Evolutionary conservation across 2,797 vertebrate genomes (phyloP), one percentile per base, ranked within the genome.

Genomic region (Ciconia nigra): DNA sequence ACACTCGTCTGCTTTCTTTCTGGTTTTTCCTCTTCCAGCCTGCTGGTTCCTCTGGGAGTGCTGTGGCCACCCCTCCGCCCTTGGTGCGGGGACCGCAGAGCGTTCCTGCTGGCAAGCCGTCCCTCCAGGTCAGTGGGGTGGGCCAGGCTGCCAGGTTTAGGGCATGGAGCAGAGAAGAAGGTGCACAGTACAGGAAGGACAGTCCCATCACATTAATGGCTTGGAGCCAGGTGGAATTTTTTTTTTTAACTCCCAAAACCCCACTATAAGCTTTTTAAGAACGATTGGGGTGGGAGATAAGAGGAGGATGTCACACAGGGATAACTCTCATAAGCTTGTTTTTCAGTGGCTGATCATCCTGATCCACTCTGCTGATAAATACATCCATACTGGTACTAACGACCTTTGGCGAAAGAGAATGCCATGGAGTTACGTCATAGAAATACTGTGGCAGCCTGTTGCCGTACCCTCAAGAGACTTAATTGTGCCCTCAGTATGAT

Each of bases 1-100:
- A 80, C 52, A 39, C n/a, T 11, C 70, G 17, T 83, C 41, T 72
- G 82, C 89, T 96, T 86, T 95, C 67, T 93, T 63, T 89, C 78
- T 95, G 66, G 59, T 95, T 74, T 83, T 72, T 96, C 96, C 55
- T 97, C 79, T 97, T 96, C 42, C 95, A 99, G 99, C 97, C 98
- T 2, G 46, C 98, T 42, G 98, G 98, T 88, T 97, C 99, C 78
- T 98, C 98, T 33, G 98, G 99, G 95, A 97, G 91, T 73, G 98
- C 99, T 33, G 98, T 98, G 95, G 98, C 99, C 69, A 98, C 99
- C 70, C 99, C 99, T 79, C 99, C 99, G 74, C 99, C 99, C 44
- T 97, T 99, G 25, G 98, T 99, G 90, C 98, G 99, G 98, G 99
- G 99, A 62, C 99, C 98, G 37, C 98, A 98, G 97, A 98, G 91